phyloP scores from a whole-genome alignment of 1,140 invertebrate species.

The Bradynema listronoti region DNA sequence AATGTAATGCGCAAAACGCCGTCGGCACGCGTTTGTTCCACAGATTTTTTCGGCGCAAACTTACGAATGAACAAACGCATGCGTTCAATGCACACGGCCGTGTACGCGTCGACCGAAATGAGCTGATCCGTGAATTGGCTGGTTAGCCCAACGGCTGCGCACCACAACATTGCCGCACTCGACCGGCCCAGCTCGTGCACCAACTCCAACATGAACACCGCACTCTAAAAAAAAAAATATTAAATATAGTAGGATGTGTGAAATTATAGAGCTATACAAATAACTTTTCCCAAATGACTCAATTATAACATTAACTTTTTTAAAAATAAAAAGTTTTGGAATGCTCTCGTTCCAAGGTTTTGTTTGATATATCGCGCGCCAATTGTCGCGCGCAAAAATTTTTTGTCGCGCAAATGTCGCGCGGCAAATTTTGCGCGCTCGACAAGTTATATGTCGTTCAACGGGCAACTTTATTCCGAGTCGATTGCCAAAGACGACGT shows the following conservation, averaged over 20 bases:
- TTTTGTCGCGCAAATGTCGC: too few relatives aligned
- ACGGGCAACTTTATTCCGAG: too few relatives aligned
- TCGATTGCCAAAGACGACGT: too few relatives aligned
- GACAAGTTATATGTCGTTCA: too few relatives aligned
- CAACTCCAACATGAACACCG: slow-evolving; percentile 28
- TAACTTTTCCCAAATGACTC: too few relatives aligned
- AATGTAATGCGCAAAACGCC: slow-evolving; percentile 20
- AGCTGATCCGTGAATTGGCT: slow-evolving; percentile 27
- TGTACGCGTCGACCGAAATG: slow-evolving; percentile 26
- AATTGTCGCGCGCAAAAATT: too few relatives aligned
- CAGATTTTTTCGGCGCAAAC: slow-evolving; percentile 11
- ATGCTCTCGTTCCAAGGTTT: too few relatives aligned
- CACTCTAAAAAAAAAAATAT: slow-evolving; percentile 18
- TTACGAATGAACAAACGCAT: slow-evolving; percentile 26
- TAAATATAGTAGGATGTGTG: too few relatives aligned
- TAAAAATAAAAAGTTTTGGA: background rate
- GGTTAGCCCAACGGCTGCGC: slow-evolving; percentile 27
- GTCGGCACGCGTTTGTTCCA: slow-evolving; percentile 9
- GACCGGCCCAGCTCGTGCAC: slow-evolving; percentile 24
- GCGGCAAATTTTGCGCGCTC: too few relatives aligned
- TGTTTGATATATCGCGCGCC: too few relatives aligned
- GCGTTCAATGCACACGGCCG: slow-evolving; percentile 17
- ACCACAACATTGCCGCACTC: slow-evolving; percentile 31
- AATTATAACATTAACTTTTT: background rate
- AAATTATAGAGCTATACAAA: too few relatives aligned